Evolutionary conservation across 2,888 invertebrate species (phyloP).

Genomic region (Leptinotarsa tumamoca): DNA sequence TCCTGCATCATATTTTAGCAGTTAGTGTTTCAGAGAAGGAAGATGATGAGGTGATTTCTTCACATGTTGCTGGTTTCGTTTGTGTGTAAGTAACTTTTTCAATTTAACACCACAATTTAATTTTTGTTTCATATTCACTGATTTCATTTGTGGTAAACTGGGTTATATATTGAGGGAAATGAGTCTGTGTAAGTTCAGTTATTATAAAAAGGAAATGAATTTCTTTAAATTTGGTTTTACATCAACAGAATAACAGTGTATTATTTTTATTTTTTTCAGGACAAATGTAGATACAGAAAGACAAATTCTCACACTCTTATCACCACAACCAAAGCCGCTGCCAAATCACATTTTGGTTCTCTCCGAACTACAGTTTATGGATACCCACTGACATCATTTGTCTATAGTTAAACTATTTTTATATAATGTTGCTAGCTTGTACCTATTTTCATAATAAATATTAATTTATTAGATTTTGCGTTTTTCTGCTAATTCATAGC

Average conservation of each 20-base stretch:
- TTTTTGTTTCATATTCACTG: no score
- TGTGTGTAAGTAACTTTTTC: constrained; percentile 81
- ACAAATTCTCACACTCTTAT: constrained; percentile 88
- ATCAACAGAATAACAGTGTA: background rate
- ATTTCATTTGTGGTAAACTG: no score
- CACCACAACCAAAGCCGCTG: constrained; percentile 93
- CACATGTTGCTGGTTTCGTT: constrained; percentile 91
- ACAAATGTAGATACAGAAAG: constrained; percentile 91
- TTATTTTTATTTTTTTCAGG: constrained; percentile 68
- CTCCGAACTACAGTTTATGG: constrained; percentile 96
- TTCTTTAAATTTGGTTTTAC: background rate
- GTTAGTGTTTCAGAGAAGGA: constrained; percentile 87
- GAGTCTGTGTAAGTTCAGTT: no score
- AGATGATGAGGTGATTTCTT: constrained; percentile 87
- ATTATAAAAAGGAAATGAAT: background rate
- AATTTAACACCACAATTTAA: constrained; percentile 66
- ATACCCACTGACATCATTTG: constrained; percentile 76
- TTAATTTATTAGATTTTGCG: no score
- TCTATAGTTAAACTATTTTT: constrained; percentile 22
- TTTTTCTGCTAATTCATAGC: no score
- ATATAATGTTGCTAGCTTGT: constrained; percentile 14
- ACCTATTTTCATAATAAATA: background rate
- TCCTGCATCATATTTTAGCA: constrained; percentile 90
- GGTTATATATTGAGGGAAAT: no score
- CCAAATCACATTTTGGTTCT: constrained; percentile 88